A percentile compares a stretch with the other conserved stretches of the same genome.
These are phyloP conservation scores for Cetonia aurata DNA, from an alignment of 2,888 invertebrate genomes.

Conservation along the genomic window DNA sequence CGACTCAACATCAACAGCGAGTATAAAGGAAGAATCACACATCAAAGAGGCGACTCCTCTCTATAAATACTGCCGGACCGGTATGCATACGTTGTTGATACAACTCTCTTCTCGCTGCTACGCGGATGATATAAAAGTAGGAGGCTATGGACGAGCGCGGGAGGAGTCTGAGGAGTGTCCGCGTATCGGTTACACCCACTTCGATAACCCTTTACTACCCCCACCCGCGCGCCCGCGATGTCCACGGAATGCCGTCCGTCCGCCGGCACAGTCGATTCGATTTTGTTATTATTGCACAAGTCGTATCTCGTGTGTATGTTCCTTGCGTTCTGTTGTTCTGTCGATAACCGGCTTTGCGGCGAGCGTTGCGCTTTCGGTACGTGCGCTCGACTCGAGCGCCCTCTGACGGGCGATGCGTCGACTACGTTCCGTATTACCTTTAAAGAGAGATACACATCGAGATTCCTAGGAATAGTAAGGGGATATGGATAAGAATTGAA, in stretches of 20 bases:
- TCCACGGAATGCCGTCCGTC: conserved; percentile 4
- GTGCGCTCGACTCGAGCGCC: conserved; percentile 4
- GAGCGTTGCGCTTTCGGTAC: conserved; percentile 28
- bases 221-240: conserved; percentile 54
- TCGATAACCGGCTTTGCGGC: conserved; percentile 7
- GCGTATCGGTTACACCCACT: conserved; percentile 63
- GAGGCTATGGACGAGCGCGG: conserved; percentile 57
- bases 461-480: background rate
- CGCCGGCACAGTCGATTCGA: conserved; percentile 47
- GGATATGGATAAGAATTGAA: too few species aligned
- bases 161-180: conserved; percentile 63
- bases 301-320: background rate
- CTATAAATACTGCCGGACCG: conserved; percentile 25
- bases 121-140: conserved; percentile 54
- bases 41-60: conserved; percentile 8
- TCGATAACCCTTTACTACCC: conserved; percentile 57
- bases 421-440: conserved; percentile 9
- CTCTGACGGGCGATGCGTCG: conserved; percentile 24
- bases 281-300: conserved; percentile 59
- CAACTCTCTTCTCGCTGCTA: conserved; percentile 13
- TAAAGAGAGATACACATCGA: background rate
- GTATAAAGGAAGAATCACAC: background rate
- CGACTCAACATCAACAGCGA: conserved; percentile 8
- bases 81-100: conserved; percentile 11
- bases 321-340: conserved; percentile 8